Base-by-base conservation (phyloP, 2,888 invertebrate genomes). In the Cynaeus angustus region DNA sequence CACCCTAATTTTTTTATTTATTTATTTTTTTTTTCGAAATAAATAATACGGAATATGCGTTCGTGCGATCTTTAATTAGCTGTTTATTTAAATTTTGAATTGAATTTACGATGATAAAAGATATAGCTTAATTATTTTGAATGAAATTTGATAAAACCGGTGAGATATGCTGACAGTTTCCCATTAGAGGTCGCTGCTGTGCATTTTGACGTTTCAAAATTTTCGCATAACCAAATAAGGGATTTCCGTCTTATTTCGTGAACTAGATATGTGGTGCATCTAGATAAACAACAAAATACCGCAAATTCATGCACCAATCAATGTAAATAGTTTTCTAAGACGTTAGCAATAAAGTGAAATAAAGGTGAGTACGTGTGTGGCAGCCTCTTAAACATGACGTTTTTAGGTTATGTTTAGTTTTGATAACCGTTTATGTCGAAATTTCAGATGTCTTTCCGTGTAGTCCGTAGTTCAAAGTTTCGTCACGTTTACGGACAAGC, bases 391-490 rank as follows among this genome's bases (percentile, higher is more conserved):
- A 77, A 75, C 74, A 69, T 74, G 73, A 71, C 64, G 68, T 71
- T 79, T 75, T 68, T 75, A 81, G 80, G 81, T 82, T 81, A 81
- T 79, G 79, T 77, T 75, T 64, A 43, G 41, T 43, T 52, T 12
- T 43, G 64, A 64, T 64, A 64, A 64, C 37, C 50, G 26, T 28
- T 38, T 61, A 41, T 43, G 26, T 48, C 7, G 28, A 2, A 2
- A 48, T 68, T 68, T 62, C 46, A 91, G 89, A 96, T 97, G 96
- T 96, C 96, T 88, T 97, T 97, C 90, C 94, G 96, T 86, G 96
- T 96, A 86, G 96, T 98, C 81, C 94, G 98, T 88, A 94, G 92
- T 88, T 97, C 97, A 85, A 98, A 98, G 89, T 98, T 98, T 89
- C 95, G 98, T 86, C 98, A 98, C 89, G 97, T 98, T 83, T 90